Evolutionary conservation across 2,113 vertebrate genomes (phyloP), one percentile per base, ranked within the genome.

Genomic region (Columba janthina): DNA sequence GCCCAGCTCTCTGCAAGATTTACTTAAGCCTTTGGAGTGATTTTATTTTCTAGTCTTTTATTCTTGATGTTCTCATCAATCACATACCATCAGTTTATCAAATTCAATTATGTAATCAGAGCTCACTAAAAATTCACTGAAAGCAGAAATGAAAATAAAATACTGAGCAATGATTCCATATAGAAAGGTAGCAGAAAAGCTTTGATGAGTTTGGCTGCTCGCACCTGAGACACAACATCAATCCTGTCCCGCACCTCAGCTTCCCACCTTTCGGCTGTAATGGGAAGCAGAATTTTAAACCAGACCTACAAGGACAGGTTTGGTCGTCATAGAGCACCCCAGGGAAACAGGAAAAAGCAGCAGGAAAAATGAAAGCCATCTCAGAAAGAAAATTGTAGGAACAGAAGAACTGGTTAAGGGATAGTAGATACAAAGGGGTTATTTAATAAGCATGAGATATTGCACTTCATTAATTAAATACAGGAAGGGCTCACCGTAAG

Each of bases 61-160:
- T 71, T 93, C 95, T 78, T 90, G 83, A 91, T 87, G 94, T 93
- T 79, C 87, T 93, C 90, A 94, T 92, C 93, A 91, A 91, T 88
- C 72, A 92, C 54, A 76, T 56, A 64, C 56, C 88, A 93, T 90
- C 95, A 77, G 54, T 94, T 96, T 97, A 88, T 90, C 94, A 95
- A 94, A 96, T 94, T 93, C 90, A 95, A 97, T 96, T 97, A 96
- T 29, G 28, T 77, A 96, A 94, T 96, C 94, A 94, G 93, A 88
- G 61, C 58, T 86, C 78, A 73, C 85, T 88, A 94, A 97, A 96
- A 77, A 95, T 89, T 91, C 90, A 38, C 80, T 56, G 46, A 82
- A 84, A 96, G 64, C 40, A 93, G 76, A 86, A 94, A 83, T 77
- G 56, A 93, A 96, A 96, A 95, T 95, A 94, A 92, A 94, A 95